These are phyloP conservation scores for Pelecanoides urinatrix DNA, from an alignment of 2,113 vertebrate species.

Conservation along the genomic window DNA sequence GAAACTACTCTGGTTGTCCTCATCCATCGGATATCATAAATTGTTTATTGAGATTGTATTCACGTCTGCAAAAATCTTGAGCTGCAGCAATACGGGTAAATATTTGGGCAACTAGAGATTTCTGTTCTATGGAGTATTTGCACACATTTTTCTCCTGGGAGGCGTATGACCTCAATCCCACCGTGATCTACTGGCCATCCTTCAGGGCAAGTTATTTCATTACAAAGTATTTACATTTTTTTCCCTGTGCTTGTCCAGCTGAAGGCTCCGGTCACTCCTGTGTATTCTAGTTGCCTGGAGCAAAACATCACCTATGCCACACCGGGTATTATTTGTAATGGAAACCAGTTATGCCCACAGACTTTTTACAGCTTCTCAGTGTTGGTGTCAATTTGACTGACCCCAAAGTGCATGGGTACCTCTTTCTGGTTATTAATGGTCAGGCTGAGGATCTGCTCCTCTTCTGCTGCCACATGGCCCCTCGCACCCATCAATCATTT, in stretches of 20 bases:
- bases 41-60: not conserved
- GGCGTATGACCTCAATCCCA: not conserved
- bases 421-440: not conserved
- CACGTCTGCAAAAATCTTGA: not conserved
- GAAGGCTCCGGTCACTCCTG: not conserved
- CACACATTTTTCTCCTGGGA: not conserved
- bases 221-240: not conserved
- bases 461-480: not conserved
- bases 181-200: not conserved
- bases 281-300: not conserved
- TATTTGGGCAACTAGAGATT: not conserved
- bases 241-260: not conserved
- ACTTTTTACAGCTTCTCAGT: not conserved
- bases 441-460: not conserved
- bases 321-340: not conserved
- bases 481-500: not conserved
- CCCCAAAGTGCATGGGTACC: not conserved
- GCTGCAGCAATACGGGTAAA: not conserved
- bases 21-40: rapidly evolving
- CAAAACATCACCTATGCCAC: not conserved
- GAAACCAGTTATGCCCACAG: not conserved
- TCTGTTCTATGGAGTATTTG: not conserved
- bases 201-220: not conserved
- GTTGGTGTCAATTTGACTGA: not conserved
- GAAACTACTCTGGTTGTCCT: not conserved